Evolutionary conservation across 2,888 invertebrate genomes (phyloP).

Genomic region (Noctua fimbriata): DNA sequence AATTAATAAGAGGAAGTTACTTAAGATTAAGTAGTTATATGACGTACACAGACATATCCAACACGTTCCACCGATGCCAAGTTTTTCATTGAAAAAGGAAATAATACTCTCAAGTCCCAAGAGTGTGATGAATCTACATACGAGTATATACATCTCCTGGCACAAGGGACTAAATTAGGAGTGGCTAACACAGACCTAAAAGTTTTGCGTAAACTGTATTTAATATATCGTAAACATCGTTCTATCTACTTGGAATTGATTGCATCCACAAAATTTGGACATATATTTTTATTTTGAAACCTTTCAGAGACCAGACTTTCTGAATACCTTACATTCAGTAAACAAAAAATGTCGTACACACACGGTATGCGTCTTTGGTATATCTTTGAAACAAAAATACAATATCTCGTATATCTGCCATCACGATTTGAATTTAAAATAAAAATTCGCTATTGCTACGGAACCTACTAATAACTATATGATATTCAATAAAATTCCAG

Average conservation of each 20-base stretch:
- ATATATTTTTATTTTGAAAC: background rate
- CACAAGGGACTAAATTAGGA: background rate
- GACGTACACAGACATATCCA: background rate
- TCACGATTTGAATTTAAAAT: conserved; percentile 9
- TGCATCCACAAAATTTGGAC: background rate
- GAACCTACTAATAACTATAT: conserved; percentile 9
- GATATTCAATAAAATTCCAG: background rate
- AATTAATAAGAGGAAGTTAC: conserved; percentile 10
- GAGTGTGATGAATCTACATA: background rate
- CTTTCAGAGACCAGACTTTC: background rate
- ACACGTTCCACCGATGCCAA: conserved; percentile 43
- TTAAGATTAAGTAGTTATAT: background rate
- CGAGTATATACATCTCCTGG: background rate
- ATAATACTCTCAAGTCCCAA: background rate
- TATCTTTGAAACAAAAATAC: conserved; percentile 1
- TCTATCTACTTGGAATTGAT: background rate
- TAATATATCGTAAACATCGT: too few species aligned
- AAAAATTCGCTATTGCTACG: background rate
- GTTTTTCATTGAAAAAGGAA: conserved; percentile 6
- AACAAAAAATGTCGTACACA: background rate
- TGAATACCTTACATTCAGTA: background rate
- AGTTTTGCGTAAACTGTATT: background rate
- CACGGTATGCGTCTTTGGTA: background rate
- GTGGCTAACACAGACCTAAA: background rate
- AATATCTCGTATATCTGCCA: conserved; percentile 18